Evolutionary conservation across 1,140 invertebrate genomes (phyloP), one percentile per base, ranked within the genome.

Genomic region (Lucilia cuprina): DNA sequence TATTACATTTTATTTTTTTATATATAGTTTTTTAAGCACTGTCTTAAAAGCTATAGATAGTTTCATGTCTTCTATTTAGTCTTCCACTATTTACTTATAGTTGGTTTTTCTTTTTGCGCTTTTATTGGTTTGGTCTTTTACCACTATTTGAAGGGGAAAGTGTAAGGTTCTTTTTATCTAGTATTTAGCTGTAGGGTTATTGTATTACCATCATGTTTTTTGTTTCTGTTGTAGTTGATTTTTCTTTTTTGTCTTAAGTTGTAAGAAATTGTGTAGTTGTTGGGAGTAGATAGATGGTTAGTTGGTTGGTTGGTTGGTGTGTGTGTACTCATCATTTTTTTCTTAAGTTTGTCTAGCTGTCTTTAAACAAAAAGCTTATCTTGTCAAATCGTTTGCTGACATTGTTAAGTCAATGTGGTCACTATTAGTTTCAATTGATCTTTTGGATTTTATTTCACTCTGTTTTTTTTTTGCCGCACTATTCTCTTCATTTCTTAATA

Each of bases 301-400:
- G 3, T 41, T 41, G 35, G 35, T 41, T 41, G 35, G 35, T 41
- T 3, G 35, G 35, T 41, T 41, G 35, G 3, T 41, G 5, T 5
- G 50, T 55, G 10, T 55, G 5, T 41, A 8, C 17, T 17, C 50
- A 5, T 55, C 50, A 55, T 55, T 12, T 49, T 49, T 49, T 13
- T 55, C 50, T 55, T 70, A 70, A 70, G 65, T 70, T 70, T 77
- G 74, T 41, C 74, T 77, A 41, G 25, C 74, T 77, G 74, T 77
- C 74, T 77, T 77, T 80, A 49, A 80, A 70, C 13, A 60, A 82
- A 82, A 75, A 60, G 83, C 60, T 83, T 75, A 83, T 74, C 83
- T 70, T 83, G 83, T 83, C 83, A 83, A 83, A 83, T 83, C 83
- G 65, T 75, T 83, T 83, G 83, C 83, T 83, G 82, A 83, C 82